These are phyloP conservation scores for Galagoides demidoff DNA, from an alignment of 2,797 vertebrate species.

Conservation along the genomic window DNA sequence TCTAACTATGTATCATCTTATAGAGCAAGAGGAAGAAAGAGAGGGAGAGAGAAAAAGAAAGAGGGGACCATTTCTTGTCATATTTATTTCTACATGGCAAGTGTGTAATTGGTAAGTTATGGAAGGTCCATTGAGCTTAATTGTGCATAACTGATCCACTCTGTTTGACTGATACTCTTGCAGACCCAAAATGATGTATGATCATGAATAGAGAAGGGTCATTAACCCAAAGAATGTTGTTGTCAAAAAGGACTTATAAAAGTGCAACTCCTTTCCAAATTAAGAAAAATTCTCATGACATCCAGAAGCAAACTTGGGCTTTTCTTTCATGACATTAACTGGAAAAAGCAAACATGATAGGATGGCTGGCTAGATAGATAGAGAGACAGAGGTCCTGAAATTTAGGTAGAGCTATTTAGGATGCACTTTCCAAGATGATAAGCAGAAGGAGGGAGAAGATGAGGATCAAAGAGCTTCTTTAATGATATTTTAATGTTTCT, in stretches of 20 bases:
- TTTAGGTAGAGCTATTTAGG: background rate
- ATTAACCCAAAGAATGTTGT: slow-evolving; percentile 41
- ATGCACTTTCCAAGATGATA: background rate
- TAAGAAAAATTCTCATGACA: background rate
- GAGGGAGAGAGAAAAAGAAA: background rate
- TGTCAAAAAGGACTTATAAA: background rate
- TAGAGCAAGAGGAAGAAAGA: background rate
- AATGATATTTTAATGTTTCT: background rate
- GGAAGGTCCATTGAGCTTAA: background rate
- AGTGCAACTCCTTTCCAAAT: background rate
- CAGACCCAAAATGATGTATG: background rate
- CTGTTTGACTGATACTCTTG: background rate
- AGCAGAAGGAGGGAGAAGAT: background rate
- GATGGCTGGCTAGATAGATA: background rate
- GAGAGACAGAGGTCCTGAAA: background rate
- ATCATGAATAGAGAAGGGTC: background rate
- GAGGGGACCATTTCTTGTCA: background rate
- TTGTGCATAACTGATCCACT: background rate
- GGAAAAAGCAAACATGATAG: background rate
- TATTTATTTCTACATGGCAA: background rate
- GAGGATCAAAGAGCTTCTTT: background rate
- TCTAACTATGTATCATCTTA: background rate
- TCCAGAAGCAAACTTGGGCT: background rate
- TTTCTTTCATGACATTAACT: background rate
- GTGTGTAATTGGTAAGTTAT: background rate